Conservation (phyloP, 2,888 invertebrate species). For the Rhagium mordax region DNA sequence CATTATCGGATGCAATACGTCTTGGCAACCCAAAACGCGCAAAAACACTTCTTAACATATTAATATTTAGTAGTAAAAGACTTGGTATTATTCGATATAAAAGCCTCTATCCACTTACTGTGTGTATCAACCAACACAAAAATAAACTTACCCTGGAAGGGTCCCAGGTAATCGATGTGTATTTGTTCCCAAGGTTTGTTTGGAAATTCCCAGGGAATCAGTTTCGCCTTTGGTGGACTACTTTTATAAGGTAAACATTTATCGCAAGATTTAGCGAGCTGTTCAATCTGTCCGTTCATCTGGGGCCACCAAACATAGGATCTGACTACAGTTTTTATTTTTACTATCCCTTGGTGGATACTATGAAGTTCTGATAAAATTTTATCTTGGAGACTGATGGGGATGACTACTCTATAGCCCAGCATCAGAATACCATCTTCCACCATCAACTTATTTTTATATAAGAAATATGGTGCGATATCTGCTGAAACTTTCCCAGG, state of each 20-base stretch:
- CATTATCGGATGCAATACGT: neutral
- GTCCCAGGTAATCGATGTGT: constrained; percentile 67
- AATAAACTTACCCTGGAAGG: constrained; percentile 25
- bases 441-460: constrained; percentile 24
- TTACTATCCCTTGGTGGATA: constrained; percentile 33
- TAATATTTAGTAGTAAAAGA: neutral
- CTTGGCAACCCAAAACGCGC: neutral
- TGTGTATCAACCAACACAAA: constrained; percentile 37
- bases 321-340: constrained; percentile 31
- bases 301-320: constrained; percentile 54
- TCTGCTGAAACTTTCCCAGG: neutral
- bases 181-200: constrained; percentile 62
- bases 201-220: constrained; percentile 53
- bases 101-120: constrained; percentile 41
- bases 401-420: constrained; percentile 36
- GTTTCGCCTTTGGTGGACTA: constrained; percentile 51
- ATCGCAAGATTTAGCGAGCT: constrained; percentile 48
- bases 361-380: constrained; percentile 38
- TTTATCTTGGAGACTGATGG: constrained; percentile 19
- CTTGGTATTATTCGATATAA: neutral
- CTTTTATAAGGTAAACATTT: constrained; percentile 53
- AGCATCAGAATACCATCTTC: constrained; percentile 35
- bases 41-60: neutral
- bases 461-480: neutral
- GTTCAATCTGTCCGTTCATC: constrained; percentile 56